These are phyloP conservation scores for Pelvicachromis taeniatus DNA, from an alignment of 2,113 vertebrate species.

Conservation along the genomic window DNA sequence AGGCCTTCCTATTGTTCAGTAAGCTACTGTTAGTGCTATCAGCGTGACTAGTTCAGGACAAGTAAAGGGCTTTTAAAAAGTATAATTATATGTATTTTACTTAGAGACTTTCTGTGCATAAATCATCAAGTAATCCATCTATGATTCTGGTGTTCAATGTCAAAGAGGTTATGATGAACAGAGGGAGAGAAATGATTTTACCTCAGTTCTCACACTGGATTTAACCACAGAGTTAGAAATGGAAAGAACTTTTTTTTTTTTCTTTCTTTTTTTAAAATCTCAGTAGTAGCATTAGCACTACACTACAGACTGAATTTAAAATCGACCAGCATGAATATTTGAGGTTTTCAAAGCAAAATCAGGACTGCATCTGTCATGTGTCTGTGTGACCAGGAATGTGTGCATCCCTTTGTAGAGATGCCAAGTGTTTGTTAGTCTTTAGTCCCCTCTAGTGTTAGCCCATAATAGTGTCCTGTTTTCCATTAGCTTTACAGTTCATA, in stretches of 20 bases:
- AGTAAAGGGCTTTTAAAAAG: slow-evolving; percentile 33
- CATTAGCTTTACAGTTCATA: neutral
- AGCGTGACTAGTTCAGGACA: slow-evolving; percentile 9
- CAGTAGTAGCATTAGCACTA: neutral
- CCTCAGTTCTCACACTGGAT: slow-evolving; percentile 51
- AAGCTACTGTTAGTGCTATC: slow-evolving; percentile 57
- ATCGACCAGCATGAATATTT: neutral
- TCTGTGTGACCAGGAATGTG: neutral
- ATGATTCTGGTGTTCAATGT: slow-evolving; percentile 34
- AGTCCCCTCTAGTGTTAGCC: slow-evolving; percentile 58
- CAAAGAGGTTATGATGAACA: slow-evolving; percentile 30
- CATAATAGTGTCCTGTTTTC: neutral
- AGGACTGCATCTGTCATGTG: neutral
- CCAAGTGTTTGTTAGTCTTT: slow-evolving; percentile 20
- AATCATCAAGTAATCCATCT: slow-evolving; percentile 33
- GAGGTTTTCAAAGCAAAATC: neutral
- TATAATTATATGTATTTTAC: slow-evolving; percentile 20
- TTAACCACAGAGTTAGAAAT: neutral
- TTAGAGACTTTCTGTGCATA: neutral
- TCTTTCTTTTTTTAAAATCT: neutral
- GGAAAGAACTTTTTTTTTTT: neutral
- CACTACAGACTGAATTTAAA: neutral
- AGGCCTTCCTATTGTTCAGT: slow-evolving; percentile 45
- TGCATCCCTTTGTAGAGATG: neutral
- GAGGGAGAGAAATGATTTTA: slow-evolving; percentile 29